Evolutionary conservation across 2,113 vertebrate genomes (phyloP).

Genomic region (Pterocles gutturalis): DNA sequence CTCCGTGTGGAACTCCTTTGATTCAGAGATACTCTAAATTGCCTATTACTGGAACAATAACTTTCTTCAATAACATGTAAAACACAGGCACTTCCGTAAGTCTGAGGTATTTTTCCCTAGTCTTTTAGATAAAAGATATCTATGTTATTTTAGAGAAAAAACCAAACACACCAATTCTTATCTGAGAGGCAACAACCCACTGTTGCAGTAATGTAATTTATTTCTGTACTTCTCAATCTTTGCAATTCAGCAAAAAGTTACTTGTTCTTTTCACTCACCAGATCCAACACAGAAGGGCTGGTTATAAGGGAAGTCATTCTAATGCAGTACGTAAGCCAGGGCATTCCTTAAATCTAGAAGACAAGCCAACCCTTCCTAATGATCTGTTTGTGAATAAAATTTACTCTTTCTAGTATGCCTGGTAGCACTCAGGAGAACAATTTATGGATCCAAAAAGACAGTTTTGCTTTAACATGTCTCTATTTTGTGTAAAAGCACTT

Average conservation of each 20-base stretch:
- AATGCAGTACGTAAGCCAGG: background rate
- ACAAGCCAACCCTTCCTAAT: background rate
- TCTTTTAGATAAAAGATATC: background rate
- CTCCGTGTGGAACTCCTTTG: background rate
- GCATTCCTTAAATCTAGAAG: background rate
- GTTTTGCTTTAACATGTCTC: background rate
- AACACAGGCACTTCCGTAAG: background rate
- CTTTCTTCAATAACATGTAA: background rate
- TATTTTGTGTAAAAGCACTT: background rate
- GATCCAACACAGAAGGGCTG: background rate
- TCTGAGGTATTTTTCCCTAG: background rate
- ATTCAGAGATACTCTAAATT: background rate
- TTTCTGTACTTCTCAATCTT: background rate
- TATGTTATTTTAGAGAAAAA: background rate
- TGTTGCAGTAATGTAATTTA: background rate
- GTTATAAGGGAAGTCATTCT: background rate
- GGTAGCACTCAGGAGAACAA: background rate
- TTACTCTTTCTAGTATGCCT: background rate
- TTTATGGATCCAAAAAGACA: background rate
- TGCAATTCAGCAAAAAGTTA: background rate
- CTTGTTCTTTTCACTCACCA: background rate
- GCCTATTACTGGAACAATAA: background rate
- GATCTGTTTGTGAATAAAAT: background rate
- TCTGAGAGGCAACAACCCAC: background rate
- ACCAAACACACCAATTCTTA: background rate